These are phyloP conservation scores for Halichoerus grypus DNA, from an alignment of 2,113 vertebrate genomes.

Conservation along the genomic window DNA sequence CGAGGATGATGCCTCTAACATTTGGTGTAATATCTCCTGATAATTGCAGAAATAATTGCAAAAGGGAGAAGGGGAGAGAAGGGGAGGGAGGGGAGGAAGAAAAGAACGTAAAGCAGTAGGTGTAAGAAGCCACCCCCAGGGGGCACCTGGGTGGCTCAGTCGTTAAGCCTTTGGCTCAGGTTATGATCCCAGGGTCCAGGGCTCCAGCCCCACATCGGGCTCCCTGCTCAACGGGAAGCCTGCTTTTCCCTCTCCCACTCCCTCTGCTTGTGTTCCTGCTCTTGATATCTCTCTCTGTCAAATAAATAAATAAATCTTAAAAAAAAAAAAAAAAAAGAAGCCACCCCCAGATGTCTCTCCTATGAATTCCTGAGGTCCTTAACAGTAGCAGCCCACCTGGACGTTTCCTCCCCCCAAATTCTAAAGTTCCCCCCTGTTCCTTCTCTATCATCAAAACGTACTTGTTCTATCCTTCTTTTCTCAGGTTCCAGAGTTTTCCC, in stretches of 20 bases:
- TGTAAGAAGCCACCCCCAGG: not conserved
- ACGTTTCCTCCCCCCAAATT: not conserved
- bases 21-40: not conserved
- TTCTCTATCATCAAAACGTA: not conserved
- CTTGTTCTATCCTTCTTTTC: not conserved
- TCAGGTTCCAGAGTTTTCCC: not conserved
- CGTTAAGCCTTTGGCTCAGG: no score
- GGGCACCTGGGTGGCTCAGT: no score
- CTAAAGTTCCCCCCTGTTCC: no score
- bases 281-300: no score
- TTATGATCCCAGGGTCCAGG: no score
- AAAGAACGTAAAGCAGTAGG: not conserved
- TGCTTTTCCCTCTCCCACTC: no score
- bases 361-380: no score
- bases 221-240: no score
- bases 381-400: fast-evolving
- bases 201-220: no score
- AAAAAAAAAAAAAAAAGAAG: not conserved
- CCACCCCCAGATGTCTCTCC: not conserved
- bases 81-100: no score
- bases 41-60: not conserved
- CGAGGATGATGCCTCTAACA: fast-evolving
- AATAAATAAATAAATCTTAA: no score
- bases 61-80: not conserved
- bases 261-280: no score